A percentile compares a stretch with the other conserved stretches of the same genome.
phyloP scores from a whole-genome alignment of 2,113 vertebrate genomes.

The Lanius ludovicianus region DNA sequence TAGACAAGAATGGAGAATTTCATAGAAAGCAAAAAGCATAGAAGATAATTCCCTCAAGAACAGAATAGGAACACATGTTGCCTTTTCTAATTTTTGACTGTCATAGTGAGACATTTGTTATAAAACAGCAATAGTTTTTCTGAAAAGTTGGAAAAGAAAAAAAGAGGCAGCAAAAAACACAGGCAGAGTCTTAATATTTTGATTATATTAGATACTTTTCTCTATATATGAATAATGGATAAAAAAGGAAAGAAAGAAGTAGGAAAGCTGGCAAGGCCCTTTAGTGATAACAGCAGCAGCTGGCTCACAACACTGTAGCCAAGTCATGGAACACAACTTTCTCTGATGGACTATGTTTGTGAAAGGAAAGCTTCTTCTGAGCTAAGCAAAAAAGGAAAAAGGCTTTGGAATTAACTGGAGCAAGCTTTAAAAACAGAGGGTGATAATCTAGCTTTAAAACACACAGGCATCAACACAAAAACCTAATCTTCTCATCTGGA shows the following conservation, averaged over 20 bases:
- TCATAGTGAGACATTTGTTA: background rate
- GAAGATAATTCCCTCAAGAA: background rate
- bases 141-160: background rate
- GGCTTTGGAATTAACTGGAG: background rate
- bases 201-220: background rate
- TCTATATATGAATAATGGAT: background rate
- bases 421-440: background rate
- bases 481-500: background rate
- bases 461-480: background rate
- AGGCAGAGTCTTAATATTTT: conserved; percentile 8
- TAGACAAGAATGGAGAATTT: background rate
- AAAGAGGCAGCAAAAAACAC: background rate
- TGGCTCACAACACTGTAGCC: background rate
- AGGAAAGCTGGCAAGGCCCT: background rate
- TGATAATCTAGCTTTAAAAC: background rate
- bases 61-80: fast-evolving
- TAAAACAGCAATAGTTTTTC: background rate
- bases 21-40: background rate
- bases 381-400: background rate
- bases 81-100: background rate
- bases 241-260: background rate
- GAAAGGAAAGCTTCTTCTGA: background rate
- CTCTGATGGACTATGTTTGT: background rate
- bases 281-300: background rate
- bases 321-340: background rate